Evolutionary conservation across 2,888 invertebrate genomes (phyloP).

Genomic region (Pyrocoelia pectoralis): DNA sequence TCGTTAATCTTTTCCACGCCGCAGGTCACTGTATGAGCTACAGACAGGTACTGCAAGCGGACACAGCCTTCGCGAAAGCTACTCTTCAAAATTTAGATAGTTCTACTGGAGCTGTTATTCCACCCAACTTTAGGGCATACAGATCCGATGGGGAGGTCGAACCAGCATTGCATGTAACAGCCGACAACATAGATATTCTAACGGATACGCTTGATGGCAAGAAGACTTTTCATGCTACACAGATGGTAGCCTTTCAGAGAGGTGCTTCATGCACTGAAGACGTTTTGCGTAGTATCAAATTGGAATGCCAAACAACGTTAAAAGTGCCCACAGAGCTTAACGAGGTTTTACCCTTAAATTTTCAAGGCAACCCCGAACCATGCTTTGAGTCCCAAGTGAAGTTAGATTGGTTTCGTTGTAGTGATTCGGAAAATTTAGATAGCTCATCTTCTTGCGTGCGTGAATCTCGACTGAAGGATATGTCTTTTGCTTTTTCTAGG

Average conservation of each 20-base stretch:
- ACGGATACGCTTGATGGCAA: background rate
- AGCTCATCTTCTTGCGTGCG: no score
- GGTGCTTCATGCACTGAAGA: background rate
- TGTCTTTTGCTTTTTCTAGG: no score
- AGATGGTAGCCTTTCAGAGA: slow-evolving; percentile 7
- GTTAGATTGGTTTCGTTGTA: no score
- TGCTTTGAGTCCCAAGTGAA: no score
- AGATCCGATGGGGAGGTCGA: background rate
- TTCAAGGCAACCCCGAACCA: no score
- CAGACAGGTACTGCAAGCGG: background rate
- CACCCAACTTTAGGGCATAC: background rate
- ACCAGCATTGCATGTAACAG: background rate
- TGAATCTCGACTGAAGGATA: no score
- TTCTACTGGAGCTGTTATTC: background rate
- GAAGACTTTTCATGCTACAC: slow-evolving; percentile 1
- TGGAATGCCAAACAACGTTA: background rate
- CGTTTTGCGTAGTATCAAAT: background rate
- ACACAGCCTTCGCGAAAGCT: background rate
- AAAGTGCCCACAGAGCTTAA: background rate
- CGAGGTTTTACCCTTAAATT: background rate
- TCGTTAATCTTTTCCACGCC: background rate
- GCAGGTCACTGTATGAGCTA: background rate
- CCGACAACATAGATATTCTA: background rate
- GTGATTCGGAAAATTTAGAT: no score
- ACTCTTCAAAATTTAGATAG: background rate